Base-by-base conservation (phyloP, 2,113 vertebrate species). In the Pituophis catenifer region DNA sequence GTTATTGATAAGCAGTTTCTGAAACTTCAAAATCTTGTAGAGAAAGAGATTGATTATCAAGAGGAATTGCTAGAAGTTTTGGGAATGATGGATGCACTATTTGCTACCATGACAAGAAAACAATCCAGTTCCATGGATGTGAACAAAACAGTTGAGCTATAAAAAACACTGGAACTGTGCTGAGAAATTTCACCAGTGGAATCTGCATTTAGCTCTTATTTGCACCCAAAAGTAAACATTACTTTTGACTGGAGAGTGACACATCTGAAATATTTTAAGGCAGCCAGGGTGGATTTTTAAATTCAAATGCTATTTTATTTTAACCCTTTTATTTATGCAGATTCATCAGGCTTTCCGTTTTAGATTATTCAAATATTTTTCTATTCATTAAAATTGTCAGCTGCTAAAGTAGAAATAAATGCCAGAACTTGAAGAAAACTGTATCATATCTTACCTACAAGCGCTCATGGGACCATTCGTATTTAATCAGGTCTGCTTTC, bases 81-180 rank as follows among this genome's bases (percentile, higher is more conserved):
- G 95, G 99, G 99, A 65, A 99, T 99, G 98, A 98, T 99, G 98
- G 99, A 99, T 97, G 98, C 98, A 3, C 97, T 99, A 55, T 99
- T 99, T 94, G 98, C 99, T 93, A 98, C 98, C n/a, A 97, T 98
- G 93, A 97, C 98, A 17, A 97, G 98, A 24, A 98, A 97, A 94
- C 98, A 91, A 95, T 96, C 97, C 93, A 96, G 96, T 0, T 89
- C 91, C 23, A 53, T 94, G 53, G 94, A 94, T 24, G 95, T 97
- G 65, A 95, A 94, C 3, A 89, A 94, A 52, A 90, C 94, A 81
- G 96, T 96, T 70, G 95, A 95, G 75, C 54, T 95, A 95, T 94
- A 92, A 50, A 93, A 96, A 91, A n/a, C 94, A 12, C n/a, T 94
- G 26, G 88, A 95, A 95, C 93, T 81, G 54, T 33, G 17, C 87